Conservation (phyloP, 2,888 invertebrate genomes). For the Lasioglossum villosulum region DNA sequence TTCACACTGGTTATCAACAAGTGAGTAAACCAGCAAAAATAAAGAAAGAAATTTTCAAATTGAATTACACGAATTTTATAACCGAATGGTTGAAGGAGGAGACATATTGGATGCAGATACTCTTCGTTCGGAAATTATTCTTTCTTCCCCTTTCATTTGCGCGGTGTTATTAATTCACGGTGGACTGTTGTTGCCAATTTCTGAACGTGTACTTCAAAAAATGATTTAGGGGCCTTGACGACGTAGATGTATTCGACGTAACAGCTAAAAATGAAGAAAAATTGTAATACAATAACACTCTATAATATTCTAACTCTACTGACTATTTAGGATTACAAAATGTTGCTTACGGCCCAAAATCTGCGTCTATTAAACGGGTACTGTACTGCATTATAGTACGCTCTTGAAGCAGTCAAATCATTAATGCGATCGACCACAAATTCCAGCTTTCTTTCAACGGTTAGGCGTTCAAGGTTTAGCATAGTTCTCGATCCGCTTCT, state of each 20-base stretch:
- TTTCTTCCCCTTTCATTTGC: not conserved
- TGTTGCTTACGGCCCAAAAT: not conserved
- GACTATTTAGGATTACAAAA: not conserved
- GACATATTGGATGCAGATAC: not conserved
- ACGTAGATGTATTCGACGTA: not conserved
- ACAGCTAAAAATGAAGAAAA: not conserved
- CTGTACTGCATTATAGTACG: not conserved
- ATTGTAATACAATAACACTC: not conserved
- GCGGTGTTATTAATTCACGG: not conserved
- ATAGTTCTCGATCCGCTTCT: conserved; percentile 20
- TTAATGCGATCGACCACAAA: not conserved
- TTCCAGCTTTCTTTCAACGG: not conserved
- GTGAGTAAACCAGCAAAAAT: not conserved
- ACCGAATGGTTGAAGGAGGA: not conserved
- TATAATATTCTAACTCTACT: not conserved
- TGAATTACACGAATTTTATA: not conserved
- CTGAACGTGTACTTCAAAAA: not conserved
- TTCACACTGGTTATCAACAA: not conserved
- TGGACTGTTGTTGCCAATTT: not conserved
- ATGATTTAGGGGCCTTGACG: not conserved
- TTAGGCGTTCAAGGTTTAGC: conserved; percentile 36
- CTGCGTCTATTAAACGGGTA: not conserved
- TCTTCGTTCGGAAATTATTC: not conserved
- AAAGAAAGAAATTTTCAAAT: not conserved
- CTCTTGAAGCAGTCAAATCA: not conserved